Conservation (phyloP, 2,888 invertebrate genomes). For the Andricus quercusramuli region DNA sequence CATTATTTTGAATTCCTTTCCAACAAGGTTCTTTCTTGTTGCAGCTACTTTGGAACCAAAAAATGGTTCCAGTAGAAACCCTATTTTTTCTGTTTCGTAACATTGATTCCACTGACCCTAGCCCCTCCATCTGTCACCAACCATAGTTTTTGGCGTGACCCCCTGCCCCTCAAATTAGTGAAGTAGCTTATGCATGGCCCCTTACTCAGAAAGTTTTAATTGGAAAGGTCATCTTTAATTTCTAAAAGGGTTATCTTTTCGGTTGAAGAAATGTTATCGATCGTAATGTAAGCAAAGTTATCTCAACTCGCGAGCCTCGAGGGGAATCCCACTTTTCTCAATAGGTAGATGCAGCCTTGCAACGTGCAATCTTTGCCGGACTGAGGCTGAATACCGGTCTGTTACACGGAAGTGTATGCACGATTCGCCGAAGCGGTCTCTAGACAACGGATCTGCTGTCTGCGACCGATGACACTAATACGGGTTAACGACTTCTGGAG, state of each 20-base stretch:
- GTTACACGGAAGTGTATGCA: slow-evolving; percentile 68
- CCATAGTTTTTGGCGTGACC: too few relatives aligned
- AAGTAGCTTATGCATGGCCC: too few relatives aligned
- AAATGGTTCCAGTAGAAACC: too few relatives aligned
- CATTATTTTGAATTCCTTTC: too few relatives aligned
- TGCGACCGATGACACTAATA: slow-evolving; percentile 61
- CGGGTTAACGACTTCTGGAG: slow-evolving; percentile 62
- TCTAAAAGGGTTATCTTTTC: neutral
- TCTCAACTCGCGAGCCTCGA: slow-evolving; percentile 4
- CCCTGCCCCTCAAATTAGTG: too few relatives aligned
- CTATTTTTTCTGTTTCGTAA: too few relatives aligned
- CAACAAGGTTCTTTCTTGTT: too few relatives aligned
- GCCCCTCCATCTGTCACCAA: too few relatives aligned
- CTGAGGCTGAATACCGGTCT: slow-evolving; percentile 62
- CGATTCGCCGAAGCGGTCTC: slow-evolving; percentile 54
- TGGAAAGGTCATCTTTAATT: neutral
- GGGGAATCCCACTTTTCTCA: slow-evolving; percentile 17
- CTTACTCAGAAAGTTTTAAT: neutral
- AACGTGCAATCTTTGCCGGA: slow-evolving; percentile 16
- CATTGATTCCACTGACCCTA: too few relatives aligned
- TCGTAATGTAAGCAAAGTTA: slow-evolving; percentile 27
- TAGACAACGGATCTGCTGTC: slow-evolving; percentile 68
- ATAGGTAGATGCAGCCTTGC: slow-evolving; percentile 15
- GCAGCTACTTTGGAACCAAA: too few relatives aligned
- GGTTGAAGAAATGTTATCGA: neutral